Evolutionary conservation across 2,797 vertebrate genomes (phyloP), one percentile per base, ranked within the genome.

Genomic region (Sebastolobus alascanus): DNA sequence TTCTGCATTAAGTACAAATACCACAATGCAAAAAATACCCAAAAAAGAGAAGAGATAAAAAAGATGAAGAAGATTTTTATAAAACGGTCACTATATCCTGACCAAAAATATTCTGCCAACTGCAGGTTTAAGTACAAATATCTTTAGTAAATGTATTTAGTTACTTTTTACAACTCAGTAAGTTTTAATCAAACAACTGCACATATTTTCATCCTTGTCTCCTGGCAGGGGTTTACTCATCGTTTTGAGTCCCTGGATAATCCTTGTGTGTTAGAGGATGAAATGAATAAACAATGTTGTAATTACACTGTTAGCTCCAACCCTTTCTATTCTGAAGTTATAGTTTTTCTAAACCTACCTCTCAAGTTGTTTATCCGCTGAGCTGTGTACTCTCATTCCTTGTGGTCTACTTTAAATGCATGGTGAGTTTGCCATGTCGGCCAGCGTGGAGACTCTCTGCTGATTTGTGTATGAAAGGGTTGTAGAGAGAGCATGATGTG

Each of bases 361-460:
- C 72, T 85, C 1, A 2, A 61, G 16, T 68, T 58, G 52, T 79
- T 67, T 69, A 5, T 63, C 50, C 2, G 1, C 13, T 1, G 43
- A 31, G 59, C 31, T 29, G 69, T 18, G 6, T 25, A 25, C 66
- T 69, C 67, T 86, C 69, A 7, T 68, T 84, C 72, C 55, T 69
- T 64, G 65, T 68, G 80, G 84, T 90, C 72, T 74, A 3, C 22
- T 86, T 87, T 87, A 89, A 89, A 85, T 79, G 78, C 76, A 79
- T 20, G 40, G 71, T 38, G 66, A 73, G 82, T 69, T 73, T 55
- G 73, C 54, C 37, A 50, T 76, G 84, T 64, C 14, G 50, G 60
- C 68, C 33, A 1, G 68, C 1, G 22, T 20, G 16, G 20, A 75
- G 60, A 22, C 65, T 37, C 61, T 37, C 4, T 63, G 61, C 27